Evolutionary conservation across 2,113 vertebrate genomes (phyloP), one percentile per base, ranked within the genome.

Genomic region (Gnathonemus longibarbis): DNA sequence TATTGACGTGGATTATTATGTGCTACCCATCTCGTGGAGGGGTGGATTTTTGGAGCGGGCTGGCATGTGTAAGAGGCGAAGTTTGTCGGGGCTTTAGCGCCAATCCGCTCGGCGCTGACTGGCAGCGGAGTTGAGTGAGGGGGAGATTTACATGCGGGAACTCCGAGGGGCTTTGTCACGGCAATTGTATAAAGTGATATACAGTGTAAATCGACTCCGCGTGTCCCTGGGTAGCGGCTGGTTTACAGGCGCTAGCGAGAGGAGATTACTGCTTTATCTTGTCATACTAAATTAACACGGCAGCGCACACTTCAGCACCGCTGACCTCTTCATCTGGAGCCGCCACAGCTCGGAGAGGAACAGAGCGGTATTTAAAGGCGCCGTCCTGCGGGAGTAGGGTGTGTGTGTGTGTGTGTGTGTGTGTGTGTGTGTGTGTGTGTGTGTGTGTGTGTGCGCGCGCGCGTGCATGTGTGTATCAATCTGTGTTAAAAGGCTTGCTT

Each of bases 251-350:
- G 96, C 94, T 94, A 93, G 90, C 88, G 91, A 95, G 95, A 94
- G 77, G 94, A 95, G 97, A 98, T 98, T 97, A 98, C 97, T 96
- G 97, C 96, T 98, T 98, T 98, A 98, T 98, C 97, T 97, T 98
- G 98, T 98, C 98, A 97, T 96, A 95, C 96, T 97, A 96, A 98
- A 99, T 99, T 97, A 98, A 96, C 96, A 95, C 95, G 95, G 95
- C 94, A 93, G 95, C 92, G 88, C 95, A 94, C 93, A 91, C 96
- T 96, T 96, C 95, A 96, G 95, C 95, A 96, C 95, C 94, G 92
- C 95, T 97, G 97, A 98, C 97, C 97, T 97, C 97, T 97, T 97
- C 97, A 97, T 97, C 96, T 96, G 95, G 94, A 95, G 95, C 95
- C 96, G 96, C 94, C 88, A 95, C 96, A 94, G 95, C 94, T 94